Evolutionary conservation across 2,113 vertebrate genomes (phyloP), one percentile per base, ranked within the genome.

Genomic region (Peromyscus polionotus): DNA sequence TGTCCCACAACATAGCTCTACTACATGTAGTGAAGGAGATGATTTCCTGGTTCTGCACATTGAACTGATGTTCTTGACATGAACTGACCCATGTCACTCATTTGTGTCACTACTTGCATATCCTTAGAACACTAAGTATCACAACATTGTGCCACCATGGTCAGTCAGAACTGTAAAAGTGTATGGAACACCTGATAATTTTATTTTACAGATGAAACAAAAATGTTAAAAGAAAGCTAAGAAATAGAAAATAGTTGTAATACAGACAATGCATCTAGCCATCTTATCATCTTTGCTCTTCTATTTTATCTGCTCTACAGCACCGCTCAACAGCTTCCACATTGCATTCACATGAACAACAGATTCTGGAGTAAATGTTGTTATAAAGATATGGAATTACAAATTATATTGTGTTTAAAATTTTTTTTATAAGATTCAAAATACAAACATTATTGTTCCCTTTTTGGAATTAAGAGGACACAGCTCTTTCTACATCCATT

Each of bases 41-140:
- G 73, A 61, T 39, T 45, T 70, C 28, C 94, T 61, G 28, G n/a
- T 8, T 51, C 31, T 8, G 10, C 54, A 67, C 39, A 51, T 73
- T n/a, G 8, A 13, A 7, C 54, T 80, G 26, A 6, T 1, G 33
- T 26, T 26, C 14, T 73, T 70, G 57, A 16, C 17, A 33, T 33
- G 90, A 91, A 61, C 10, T 68, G 72, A 42, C 84, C 26, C 10
- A 51, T 17, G 42, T 26, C 3, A 5, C 54, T 54, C 54, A 54
- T 57, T 57, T 89, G 13, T 45, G 28, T 10, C 17, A 61, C 26
- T 48, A 54, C 14, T 51, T 33, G 28, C 17, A 8, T 36, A 1
- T 39, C 65, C 73, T 39, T 36, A 68, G 54, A 79, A 92, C 92
- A 33, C 92, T 91, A 73, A 97, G 72, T 91, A 85, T 81, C 36